Evolutionary conservation across 2,797 vertebrate genomes (phyloP).

Genomic region (Typhlichthys eigenmanni): DNA sequence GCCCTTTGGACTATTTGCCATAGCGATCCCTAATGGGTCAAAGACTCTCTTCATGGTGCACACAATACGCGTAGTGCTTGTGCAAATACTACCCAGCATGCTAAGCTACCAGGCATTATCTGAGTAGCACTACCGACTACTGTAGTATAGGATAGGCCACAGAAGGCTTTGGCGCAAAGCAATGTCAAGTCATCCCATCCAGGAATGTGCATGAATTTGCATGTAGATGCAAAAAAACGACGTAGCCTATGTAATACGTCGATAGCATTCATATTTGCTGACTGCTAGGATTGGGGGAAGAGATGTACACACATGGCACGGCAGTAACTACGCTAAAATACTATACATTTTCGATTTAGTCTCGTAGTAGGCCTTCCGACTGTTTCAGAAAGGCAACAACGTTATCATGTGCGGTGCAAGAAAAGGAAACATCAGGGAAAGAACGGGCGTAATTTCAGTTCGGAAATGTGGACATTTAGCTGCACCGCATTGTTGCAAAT

Average conservation of each 20-base stretch:
- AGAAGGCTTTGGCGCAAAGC: conserved; percentile 45
- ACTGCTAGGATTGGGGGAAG: conserved; percentile 4
- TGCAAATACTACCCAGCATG: conserved; percentile 14
- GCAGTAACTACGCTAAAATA: conserved; percentile 13
- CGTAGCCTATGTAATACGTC: conserved; percentile 5
- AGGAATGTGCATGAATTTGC: conserved; percentile 44
- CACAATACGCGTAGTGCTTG: conserved; percentile 25
- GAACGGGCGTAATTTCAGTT: conserved; percentile 42
- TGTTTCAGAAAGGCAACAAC: conserved; percentile 2
- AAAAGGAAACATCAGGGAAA: conserved; percentile 23
- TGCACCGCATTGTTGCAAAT: conserved; percentile 38
- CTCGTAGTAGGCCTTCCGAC: conserved; percentile 8
- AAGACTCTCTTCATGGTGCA: neutral
- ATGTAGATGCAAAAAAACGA: conserved; percentile 48
- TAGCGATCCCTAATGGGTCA: too few species aligned
- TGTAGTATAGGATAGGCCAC: conserved; percentile 28
- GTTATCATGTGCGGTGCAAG: conserved; percentile 9
- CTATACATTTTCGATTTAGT: conserved; percentile 19
- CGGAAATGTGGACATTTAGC: conserved; percentile 54
- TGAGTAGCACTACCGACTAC: conserved; percentile 18
- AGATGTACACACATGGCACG: conserved; percentile 27
- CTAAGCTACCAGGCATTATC: conserved; percentile 26
- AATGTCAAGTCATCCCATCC: conserved; percentile 58
- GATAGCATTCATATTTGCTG: conserved; percentile 24
- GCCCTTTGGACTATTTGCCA: too few species aligned